These are phyloP conservation scores for Cryptoblepharus egeriae DNA, from an alignment of 2,797 vertebrate genomes.

Conservation along the genomic window DNA sequence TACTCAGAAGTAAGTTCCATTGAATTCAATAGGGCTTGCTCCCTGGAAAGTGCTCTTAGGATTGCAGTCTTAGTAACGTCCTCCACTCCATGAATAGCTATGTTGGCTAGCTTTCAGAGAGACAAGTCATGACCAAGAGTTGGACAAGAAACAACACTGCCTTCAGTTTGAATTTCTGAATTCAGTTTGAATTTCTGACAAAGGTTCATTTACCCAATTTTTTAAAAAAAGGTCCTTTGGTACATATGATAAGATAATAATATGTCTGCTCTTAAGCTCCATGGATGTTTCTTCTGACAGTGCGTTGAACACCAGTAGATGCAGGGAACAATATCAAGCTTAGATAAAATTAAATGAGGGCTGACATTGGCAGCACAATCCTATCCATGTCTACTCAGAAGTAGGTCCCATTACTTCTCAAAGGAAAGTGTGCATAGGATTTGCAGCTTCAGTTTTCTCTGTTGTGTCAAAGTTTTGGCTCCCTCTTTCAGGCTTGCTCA, in stretches of 20 bases:
- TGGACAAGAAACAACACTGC: neutral
- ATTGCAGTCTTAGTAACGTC: neutral
- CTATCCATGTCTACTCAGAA: too few species aligned
- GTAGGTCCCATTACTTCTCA: too few species aligned
- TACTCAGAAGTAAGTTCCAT: too few species aligned
- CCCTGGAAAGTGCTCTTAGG: too few species aligned
- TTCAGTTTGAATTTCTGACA: neutral
- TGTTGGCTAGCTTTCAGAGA: conserved; percentile 2
- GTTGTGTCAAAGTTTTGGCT: too few species aligned
- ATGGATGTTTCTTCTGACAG: conserved; percentile 1
- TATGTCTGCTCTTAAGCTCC: neutral
- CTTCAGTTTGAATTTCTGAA: conserved; percentile 3
- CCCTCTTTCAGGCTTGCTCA: too few species aligned
- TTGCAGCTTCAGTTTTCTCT: too few species aligned
- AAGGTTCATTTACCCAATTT: conserved; percentile 12
- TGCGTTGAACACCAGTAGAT: neutral
- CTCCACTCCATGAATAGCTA: conserved; percentile 17
- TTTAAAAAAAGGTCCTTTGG: neutral
- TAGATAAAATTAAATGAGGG: too few species aligned
- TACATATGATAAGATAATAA: conserved; percentile 18
- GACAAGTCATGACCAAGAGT: conserved; percentile 8
- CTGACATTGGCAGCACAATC: too few species aligned
- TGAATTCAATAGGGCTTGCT: too few species aligned
- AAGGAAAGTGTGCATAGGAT: too few species aligned
- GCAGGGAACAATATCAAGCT: too few species aligned